phyloP scores from a whole-genome alignment of 2,797 vertebrate genomes.

The Enteromius radiatus region DNA sequence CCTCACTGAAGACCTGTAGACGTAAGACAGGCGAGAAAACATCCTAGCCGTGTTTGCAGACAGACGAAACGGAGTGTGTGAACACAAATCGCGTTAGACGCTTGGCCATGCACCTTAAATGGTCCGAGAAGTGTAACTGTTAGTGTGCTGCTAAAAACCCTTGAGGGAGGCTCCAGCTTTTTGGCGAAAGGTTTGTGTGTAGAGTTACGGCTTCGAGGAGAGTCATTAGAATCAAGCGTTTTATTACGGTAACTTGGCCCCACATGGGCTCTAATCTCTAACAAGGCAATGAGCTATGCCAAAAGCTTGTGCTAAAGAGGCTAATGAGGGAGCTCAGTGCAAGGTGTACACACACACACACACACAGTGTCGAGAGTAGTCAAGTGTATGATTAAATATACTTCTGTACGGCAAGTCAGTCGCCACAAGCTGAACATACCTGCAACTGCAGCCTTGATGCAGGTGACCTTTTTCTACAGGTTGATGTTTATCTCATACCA shows the following conservation, averaged over 20 bases:
- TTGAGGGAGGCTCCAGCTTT: constrained; percentile 71
- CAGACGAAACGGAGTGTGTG: constrained; percentile 57
- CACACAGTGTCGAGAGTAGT: constrained; percentile 64
- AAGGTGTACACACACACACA: constrained; percentile 39
- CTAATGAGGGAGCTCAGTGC: constrained; percentile 67
- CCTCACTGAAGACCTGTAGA: constrained; percentile 4
- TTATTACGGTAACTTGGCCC: constrained; percentile 62
- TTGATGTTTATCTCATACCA: constrained; percentile 77
- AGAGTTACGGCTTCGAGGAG: constrained; percentile 57
- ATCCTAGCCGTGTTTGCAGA: constrained; percentile 67
- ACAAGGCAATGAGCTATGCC: constrained; percentile 66
- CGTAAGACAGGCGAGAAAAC: constrained; percentile 20
- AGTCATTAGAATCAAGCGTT: constrained; percentile 68
- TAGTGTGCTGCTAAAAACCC: constrained; percentile 76
- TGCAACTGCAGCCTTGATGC: constrained; percentile 68
- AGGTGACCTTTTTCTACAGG: constrained; percentile 65
- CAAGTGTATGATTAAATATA: constrained; percentile 5
- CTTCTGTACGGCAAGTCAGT: constrained; percentile 9
- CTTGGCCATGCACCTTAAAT: constrained; percentile 75
- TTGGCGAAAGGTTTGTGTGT: constrained; percentile 64
- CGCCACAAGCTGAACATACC: constrained; percentile 58
- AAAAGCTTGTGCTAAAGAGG: constrained; percentile 72
- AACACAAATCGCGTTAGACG: constrained; percentile 80
- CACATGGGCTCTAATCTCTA: constrained; percentile 67
- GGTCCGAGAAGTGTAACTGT: constrained; percentile 71